phyloP scores from a whole-genome alignment of 2,888 invertebrate species.

The Iphiclides podalirius region DNA sequence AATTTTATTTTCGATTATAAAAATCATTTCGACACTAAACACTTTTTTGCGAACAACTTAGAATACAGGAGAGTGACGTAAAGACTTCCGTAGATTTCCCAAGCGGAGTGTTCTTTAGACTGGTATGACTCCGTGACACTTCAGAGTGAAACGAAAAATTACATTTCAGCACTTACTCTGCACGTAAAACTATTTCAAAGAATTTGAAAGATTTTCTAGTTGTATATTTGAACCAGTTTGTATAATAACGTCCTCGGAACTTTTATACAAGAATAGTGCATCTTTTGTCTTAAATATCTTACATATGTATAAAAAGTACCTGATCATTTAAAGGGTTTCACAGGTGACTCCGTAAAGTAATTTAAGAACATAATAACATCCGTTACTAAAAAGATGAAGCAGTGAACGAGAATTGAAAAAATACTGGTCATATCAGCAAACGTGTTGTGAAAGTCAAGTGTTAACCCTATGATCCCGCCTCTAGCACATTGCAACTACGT shows the following conservation, averaged over 20 bases:
- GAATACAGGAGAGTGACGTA: background rate
- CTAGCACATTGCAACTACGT: slow-evolving; percentile 19
- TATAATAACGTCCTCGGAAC: too few relatives aligned
- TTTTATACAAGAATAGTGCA: too few relatives aligned
- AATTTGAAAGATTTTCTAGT: too few relatives aligned
- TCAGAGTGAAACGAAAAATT: slow-evolving; percentile 10
- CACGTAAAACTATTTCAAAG: too few relatives aligned
- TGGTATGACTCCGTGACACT: slow-evolving; percentile 4
- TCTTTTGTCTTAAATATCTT: too few relatives aligned
- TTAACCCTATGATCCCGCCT: slow-evolving; percentile 20
- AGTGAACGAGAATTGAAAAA: slow-evolving; percentile 22
- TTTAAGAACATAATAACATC: too few relatives aligned
- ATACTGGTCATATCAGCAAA: slow-evolving; percentile 15
- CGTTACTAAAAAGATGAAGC: slow-evolving; percentile 6
- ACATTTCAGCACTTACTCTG: background rate
- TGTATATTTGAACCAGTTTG: too few relatives aligned
- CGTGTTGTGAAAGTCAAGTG: slow-evolving; percentile 15
- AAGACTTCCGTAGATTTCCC: slow-evolving; percentile 15
- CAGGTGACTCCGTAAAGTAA: too few relatives aligned
- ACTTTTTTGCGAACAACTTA: slow-evolving; percentile 4
- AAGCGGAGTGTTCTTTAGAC: slow-evolving; percentile 14
- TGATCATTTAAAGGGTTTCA: too few relatives aligned
- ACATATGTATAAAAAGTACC: too few relatives aligned
- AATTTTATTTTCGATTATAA: too few relatives aligned
- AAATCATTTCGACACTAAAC: too few relatives aligned